Base-by-base conservation (phyloP, 2,797 vertebrate species). In the Pangasius macronema region DNA sequence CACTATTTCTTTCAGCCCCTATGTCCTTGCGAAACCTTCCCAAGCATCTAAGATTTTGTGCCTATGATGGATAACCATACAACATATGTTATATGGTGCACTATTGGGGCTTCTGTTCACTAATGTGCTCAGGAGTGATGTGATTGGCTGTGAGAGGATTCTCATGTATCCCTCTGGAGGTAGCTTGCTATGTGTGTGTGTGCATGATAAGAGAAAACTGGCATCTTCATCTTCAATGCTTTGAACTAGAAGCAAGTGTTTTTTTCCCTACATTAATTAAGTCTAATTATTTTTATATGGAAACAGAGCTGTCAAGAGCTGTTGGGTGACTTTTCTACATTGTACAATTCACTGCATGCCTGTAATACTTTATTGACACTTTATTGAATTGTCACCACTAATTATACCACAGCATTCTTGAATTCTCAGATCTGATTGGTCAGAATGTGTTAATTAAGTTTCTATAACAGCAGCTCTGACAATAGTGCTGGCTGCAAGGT, bases 161-260 rank as follows among this genome's bases (percentile, higher is more conserved):
- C 65, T 81, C 59, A 49, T 80, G 84, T 86, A 88, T 89, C 63
- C 59, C 85, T 42, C 76, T 83, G 80, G 79, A 83, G 82, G 57
- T 24, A 42, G 65, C 51, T 83, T 11, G n/a, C n/a, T 55, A 11
- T 68, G 82, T 51, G 49, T 84, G 49, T 84, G 68, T 77, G 53
- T 85, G 65, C 11, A 14, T 39, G 82, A 84, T 91, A 46, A 82
- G 39, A 73, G 79, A 42, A 82, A 30, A 42, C 39, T 5, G 65
- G 16, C 30, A 18, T 46, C 85, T 84, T 67, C 85, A 73, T 72
- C 76, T 82, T 2, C 5, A 3, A 30, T n/a, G 33, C 77, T 86
- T 86, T 82, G 76, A 70, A 80, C 33, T 65, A 61, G 53, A 75
- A 70, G 24, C 22, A 51, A 65, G 20, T 3, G 20, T 55, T 55